These are phyloP conservation scores for Drosophila orena DNA, from an alignment of 1,140 invertebrate genomes.

Conservation along the genomic window DNA sequence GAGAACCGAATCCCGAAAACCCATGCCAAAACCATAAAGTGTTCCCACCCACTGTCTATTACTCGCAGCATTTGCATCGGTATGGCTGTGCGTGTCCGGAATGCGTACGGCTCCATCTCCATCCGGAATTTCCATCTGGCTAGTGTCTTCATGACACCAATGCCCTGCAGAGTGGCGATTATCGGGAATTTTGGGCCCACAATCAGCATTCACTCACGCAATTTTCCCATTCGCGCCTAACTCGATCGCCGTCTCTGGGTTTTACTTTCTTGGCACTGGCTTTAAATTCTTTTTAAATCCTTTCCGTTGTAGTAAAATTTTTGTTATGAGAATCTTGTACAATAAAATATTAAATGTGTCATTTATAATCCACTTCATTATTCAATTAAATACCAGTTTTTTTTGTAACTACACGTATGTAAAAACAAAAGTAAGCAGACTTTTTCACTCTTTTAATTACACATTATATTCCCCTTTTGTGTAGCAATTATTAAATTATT, in stretches of 20 bases:
- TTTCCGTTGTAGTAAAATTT: too few species aligned
- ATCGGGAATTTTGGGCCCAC: slow-evolving; percentile 21
- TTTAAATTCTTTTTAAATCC: not conserved
- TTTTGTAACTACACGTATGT: too few species aligned
- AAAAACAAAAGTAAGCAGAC: too few species aligned
- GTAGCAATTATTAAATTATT: not conserved
- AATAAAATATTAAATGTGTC: too few species aligned
- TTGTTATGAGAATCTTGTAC: too few species aligned
- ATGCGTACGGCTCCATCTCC: slow-evolving; percentile 24
- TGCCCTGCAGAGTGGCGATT: not conserved
- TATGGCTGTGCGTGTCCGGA: slow-evolving; percentile 46
- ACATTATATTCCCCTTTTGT: too few species aligned
- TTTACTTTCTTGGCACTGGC: not conserved
- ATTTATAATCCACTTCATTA: too few species aligned
- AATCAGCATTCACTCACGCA: slow-evolving; percentile 35
- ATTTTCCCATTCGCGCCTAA: slow-evolving; percentile 30
- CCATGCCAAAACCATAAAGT: slow-evolving; percentile 12
- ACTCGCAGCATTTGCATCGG: slow-evolving; percentile 51
- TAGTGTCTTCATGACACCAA: slow-evolving; percentile 9
- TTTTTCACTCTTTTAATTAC: too few species aligned
- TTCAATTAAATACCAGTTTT: too few species aligned
- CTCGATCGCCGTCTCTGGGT: slow-evolving; percentile 4
- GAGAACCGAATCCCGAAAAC: not conserved
- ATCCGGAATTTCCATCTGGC: slow-evolving; percentile 8
- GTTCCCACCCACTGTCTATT: slow-evolving; percentile 49